Base-by-base conservation (phyloP, 2,888 invertebrate species). In the Chymomyza fuscimana region DNA sequence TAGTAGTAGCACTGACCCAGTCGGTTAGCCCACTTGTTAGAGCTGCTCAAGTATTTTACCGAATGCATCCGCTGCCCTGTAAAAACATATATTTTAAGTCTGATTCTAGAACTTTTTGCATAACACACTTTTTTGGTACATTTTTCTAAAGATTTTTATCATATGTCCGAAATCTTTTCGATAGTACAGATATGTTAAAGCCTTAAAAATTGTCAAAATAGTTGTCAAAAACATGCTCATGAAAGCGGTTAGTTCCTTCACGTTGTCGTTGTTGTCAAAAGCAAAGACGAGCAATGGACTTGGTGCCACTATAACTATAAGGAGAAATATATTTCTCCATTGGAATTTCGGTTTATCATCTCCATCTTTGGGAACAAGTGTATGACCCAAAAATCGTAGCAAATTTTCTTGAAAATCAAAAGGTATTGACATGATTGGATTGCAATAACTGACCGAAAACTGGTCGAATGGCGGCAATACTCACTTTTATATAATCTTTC, bases 191-290 rank as follows among this genome's bases (percentile, higher is more conserved):
- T 90, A 91, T 5, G 91, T 91, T 40, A 80, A 68, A n/a, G 89
- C 86, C 73, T 91, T 91, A 46, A 88, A 81, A 46, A 87, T 80
- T 10, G 90, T 90, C 67, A 91, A 70, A 54, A 89, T 52, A 60
- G 91, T 91, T 65, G 90, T 91, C 52, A 90, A 88, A 59, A 72
- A 75, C 25, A 91, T 83, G 54, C 91, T 91, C 56, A 91, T 72
- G 25, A 89, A 73, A 46, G 90, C 91, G 4, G 91, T 91, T n/a
- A 87, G 82, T 72, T 90, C 70, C 70, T 86, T 80, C 79, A 91
- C 73, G 63, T 91, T 78, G 56, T 89, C 79, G 40, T 78, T 81
- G 67, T 91, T 80, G 73, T 88, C 79, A 58, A 89, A 70, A 16
- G 79, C 72, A 70, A 87, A 89, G 29, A 81, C 73, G 32, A n/a